Percentiles rank a stretch among this genome's conserved stretches.
Conservation (phyloP, 2,113 vertebrate genomes). For the Boulengeromyrus knoepffleri region DNA sequence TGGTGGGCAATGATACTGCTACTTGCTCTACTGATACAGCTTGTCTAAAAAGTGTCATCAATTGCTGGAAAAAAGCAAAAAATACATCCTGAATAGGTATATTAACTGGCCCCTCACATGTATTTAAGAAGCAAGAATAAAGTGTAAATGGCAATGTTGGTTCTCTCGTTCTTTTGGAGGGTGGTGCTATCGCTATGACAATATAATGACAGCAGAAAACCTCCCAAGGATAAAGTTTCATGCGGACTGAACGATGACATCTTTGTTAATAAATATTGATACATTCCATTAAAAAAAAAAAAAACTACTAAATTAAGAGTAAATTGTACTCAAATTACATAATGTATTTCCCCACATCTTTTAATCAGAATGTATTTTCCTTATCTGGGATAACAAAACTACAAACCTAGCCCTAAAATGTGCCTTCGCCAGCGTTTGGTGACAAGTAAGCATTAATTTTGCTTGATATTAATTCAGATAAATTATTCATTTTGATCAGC, state of each 20-base stretch:
- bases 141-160: not conserved
- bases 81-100: not conserved
- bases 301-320: not conserved
- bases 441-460: not conserved
- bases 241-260: not conserved
- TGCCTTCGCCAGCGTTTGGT: not conserved
- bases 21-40: not conserved
- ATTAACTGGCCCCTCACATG: slow-evolving; percentile 3
- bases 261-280: not conserved
- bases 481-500: not conserved
- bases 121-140: not conserved
- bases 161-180: not conserved
- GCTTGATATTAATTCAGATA: not conserved
- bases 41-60: not conserved
- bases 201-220: not conserved
- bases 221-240: not conserved
- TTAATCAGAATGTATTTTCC: not conserved
- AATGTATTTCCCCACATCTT: not conserved
- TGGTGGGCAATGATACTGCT: not conserved
- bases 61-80: not conserved
- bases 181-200: not conserved
- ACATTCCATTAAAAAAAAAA: not conserved
- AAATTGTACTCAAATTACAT: not conserved
- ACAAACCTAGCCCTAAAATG: not conserved
- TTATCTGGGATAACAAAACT: not conserved